These are phyloP conservation scores for Caenorhabditis zanzibari DNA, from an alignment of 2,888 invertebrate species.

Conservation along the genomic window DNA sequence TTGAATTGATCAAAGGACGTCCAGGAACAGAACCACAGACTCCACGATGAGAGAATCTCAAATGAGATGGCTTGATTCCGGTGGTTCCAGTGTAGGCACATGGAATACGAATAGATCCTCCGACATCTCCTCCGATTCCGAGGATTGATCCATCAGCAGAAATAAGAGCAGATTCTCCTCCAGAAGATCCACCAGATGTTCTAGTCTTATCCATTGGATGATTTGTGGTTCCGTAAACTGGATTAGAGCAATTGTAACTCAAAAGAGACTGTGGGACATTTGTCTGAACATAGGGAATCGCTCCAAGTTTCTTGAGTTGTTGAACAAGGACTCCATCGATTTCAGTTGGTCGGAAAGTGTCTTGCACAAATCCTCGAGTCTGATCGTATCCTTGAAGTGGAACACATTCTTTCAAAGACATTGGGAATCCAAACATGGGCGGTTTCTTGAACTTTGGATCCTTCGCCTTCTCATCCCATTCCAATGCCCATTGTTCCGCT, in stretches of 20 bases:
- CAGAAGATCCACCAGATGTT: constrained; percentile 74
- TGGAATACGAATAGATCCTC: constrained; percentile 85
- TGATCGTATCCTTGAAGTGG: constrained; percentile 78
- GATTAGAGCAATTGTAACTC: constrained; percentile 83
- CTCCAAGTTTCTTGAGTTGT: constrained; percentile 78
- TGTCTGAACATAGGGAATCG: constrained; percentile 85
- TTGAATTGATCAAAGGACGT: constrained; percentile 77
- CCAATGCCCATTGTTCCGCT: constrained; percentile 75
- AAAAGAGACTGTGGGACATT: constrained; percentile 84
- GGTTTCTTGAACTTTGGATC: constrained; percentile 73
- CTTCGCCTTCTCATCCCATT: constrained; percentile 72
- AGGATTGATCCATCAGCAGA: constrained; percentile 73
- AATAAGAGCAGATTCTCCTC: constrained; percentile 83
- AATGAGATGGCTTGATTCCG: constrained; percentile 82
- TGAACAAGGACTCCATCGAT: constrained; percentile 73
- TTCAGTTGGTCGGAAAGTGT: constrained; percentile 73
- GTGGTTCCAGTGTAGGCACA: constrained; percentile 85
- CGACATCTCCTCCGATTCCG: constrained; percentile 85
- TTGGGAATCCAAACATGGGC: constrained; percentile 79
- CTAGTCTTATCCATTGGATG: constrained; percentile 64
- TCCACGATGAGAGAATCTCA: constrained; percentile 76
- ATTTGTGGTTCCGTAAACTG: constrained; percentile 83
- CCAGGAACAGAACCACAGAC: constrained; percentile 77
- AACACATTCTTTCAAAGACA: constrained; percentile 80
- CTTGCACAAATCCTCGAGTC: constrained; percentile 83